phyloP scores from a whole-genome alignment of 2,797 vertebrate species.

The Mareca penelope region DNA sequence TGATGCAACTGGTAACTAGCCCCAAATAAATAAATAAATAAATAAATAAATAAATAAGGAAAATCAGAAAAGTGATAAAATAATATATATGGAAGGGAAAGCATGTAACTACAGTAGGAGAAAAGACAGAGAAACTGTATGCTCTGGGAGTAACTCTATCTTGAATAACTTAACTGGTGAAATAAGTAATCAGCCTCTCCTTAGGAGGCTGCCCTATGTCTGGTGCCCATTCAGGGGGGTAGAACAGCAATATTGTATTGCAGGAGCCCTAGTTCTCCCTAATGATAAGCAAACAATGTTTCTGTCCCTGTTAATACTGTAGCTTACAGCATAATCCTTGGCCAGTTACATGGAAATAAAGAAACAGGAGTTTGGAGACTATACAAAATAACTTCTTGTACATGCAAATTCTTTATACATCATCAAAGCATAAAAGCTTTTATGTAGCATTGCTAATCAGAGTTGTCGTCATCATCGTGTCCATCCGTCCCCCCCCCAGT shows the following conservation, averaged over 20 bases:
- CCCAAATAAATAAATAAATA: background rate
- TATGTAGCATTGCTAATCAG: background rate
- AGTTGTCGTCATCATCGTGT: no score
- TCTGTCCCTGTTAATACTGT: background rate
- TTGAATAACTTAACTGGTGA: background rate
- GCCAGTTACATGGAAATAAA: background rate
- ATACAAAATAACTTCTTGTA: background rate
- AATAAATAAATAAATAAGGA: background rate
- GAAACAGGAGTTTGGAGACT: background rate
- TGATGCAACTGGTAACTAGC: background rate
- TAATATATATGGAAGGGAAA: background rate
- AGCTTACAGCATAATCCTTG: slow-evolving; percentile 4
- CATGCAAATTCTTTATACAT: background rate
- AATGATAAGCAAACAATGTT: background rate
- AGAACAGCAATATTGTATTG: background rate
- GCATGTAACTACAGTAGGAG: background rate
- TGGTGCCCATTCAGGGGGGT: background rate
- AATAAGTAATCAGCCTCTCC: background rate
- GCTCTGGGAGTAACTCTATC: background rate
- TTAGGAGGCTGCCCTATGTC: background rate
- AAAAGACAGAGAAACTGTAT: background rate
- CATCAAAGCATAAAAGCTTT: background rate
- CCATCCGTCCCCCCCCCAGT: background rate
- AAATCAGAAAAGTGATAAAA: background rate
- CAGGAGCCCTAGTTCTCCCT: background rate